Conservation (phyloP, 1,140 invertebrate genomes). For the Cydia strobilella region DNA sequence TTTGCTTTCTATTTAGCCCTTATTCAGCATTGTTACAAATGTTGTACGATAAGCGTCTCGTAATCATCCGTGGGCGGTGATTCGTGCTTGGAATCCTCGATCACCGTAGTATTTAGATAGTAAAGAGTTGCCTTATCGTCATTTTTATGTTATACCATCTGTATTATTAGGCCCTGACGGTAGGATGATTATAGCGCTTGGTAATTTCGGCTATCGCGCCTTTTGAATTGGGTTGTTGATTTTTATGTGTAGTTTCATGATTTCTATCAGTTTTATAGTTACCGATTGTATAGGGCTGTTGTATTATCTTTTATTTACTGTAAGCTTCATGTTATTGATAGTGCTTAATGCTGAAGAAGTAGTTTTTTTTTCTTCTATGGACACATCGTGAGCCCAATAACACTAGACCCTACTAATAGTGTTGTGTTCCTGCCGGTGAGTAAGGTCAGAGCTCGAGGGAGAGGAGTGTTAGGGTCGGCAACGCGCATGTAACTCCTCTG, state of each 20-base stretch:
- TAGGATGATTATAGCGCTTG: constrained; percentile 47
- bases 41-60: constrained; percentile 40
- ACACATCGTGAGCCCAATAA: too few species aligned
- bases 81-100: constrained; percentile 45
- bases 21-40: constrained; percentile 41
- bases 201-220: constrained; percentile 60
- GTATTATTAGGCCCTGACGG: constrained; percentile 43
- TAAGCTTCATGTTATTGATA: background rate
- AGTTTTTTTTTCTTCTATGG: too few species aligned
- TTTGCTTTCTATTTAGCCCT: constrained; percentile 43
- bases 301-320: constrained; percentile 58
- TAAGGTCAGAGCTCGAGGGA: too few species aligned
- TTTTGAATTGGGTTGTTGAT: constrained; percentile 62
- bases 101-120: constrained; percentile 37
- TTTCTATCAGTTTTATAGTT: constrained; percentile 67
- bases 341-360: background rate
- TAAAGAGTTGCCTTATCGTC: constrained; percentile 44
- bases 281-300: constrained; percentile 60
- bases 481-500: too few species aligned
- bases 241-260: constrained; percentile 68
- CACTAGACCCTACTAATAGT: too few species aligned
- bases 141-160: constrained; percentile 48
- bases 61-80: constrained; percentile 48
- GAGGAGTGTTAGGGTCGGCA: too few species aligned
- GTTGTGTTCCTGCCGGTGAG: too few species aligned